Evolutionary conservation across 2,888 invertebrate genomes (phyloP).

Genomic region (Epinotia brunnichana): DNA sequence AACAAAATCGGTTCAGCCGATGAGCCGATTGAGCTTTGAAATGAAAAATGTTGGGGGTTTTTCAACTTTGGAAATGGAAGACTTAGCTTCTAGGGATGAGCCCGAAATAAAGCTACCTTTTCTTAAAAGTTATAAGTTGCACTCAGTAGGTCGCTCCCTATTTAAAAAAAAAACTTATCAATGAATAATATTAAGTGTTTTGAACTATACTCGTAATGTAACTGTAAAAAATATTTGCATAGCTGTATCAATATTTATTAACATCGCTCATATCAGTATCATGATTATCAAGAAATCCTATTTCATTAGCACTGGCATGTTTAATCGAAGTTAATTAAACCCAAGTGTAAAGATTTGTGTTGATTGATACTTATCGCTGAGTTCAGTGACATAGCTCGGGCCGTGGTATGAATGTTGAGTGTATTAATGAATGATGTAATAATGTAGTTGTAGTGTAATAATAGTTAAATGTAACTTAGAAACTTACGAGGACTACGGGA

Average conservation of each 20-base stretch:
- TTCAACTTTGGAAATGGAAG: too few species aligned
- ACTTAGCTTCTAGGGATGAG: too few species aligned
- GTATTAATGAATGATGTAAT: too few species aligned
- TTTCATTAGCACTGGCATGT: conserved; percentile 8
- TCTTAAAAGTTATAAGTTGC: not conserved
- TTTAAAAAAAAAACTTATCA: not conserved
- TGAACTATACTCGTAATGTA: not conserved
- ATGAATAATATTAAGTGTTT: conserved; percentile 8
- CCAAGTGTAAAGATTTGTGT: conserved; percentile 14
- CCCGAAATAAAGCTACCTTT: too few species aligned
- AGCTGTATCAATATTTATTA: conserved; percentile 21
- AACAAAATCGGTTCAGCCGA: too few species aligned
- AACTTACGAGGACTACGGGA: too few species aligned
- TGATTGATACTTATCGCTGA: conserved; percentile 6
- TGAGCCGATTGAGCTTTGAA: too few species aligned
- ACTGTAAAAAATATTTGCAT: conserved; percentile 19
- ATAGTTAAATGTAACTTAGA: not conserved
- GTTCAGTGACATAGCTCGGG: conserved; percentile 7
- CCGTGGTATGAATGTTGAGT: not conserved
- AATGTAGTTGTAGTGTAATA: too few species aligned
- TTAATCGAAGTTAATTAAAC: conserved; percentile 16
- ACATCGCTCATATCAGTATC: conserved; percentile 4
- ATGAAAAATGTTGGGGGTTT: too few species aligned
- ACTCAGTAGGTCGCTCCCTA: not conserved
- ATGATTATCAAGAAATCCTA: conserved; percentile 12